Evolutionary conservation across 2,113 vertebrate species (phyloP), one percentile per base, ranked within the genome.

Genomic region (Scartelaos histophorus): DNA sequence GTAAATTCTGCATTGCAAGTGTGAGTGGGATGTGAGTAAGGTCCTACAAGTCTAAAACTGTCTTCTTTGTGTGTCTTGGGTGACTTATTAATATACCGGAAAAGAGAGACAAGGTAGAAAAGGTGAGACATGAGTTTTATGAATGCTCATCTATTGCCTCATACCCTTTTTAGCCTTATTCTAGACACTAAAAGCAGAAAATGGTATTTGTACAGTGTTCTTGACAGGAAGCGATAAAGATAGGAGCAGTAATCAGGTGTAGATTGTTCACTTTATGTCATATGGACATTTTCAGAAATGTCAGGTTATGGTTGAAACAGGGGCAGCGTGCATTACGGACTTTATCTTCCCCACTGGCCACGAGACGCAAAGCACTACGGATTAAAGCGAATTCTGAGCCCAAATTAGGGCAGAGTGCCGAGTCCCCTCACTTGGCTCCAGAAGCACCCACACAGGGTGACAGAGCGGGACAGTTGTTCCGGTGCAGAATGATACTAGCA

Each of bases 361-460:
- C 24, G 58, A 81, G 66, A 83, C 66, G 75, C 79, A 76, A 82
- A 79, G 81, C 79, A 77, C 70, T n/a, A 57, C 75, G 79, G 79
- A 87, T 86, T 84, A 86, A 88, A 90, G 81, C 66, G 62, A 66
- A 24, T 71, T 81, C 76, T 35, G 43, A 71, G 84, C 76, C 81
- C 74, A 87, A 85, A 85, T 86, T 83, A 83, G 82, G 78, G 81
- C 84, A 86, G 74, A 67, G n/a, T 80, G 87, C 77, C 74, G 75
- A 83, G 65, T 82, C 69, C 54, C 29, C 65, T 77, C 67, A 68
- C 43, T 56, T 54, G 72, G 67, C 51, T 71, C 67, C 71, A 78
- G 86, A 74, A 71, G 76, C 74, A 65, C 57, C 79, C 78, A 69
- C 58, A 76, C 73, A 84, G 88, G 82, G 72, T 80, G 80, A 79